Evolutionary conservation across 2,888 invertebrate genomes (phyloP).

Genomic region (Clistopyga incitator): DNA sequence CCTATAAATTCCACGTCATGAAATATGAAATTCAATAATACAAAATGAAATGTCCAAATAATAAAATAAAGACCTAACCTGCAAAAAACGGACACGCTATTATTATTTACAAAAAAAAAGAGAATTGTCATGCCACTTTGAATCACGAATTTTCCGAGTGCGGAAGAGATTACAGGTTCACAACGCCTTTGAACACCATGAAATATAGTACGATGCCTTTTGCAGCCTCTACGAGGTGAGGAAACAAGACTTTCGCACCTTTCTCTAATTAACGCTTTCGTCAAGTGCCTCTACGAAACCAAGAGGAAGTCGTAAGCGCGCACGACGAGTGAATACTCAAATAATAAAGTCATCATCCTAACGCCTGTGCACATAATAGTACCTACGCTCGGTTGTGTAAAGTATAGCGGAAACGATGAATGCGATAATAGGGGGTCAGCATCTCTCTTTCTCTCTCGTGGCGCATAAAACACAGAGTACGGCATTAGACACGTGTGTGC

Average conservation of each 20-base stretch:
- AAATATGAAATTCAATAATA: too few relatives aligned
- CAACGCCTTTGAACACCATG: slow-evolving; percentile 12
- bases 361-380: background rate
- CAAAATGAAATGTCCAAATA: too few relatives aligned
- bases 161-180: slow-evolving; percentile 30
- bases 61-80: too few relatives aligned
- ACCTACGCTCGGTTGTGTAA: background rate
- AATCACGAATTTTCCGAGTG: background rate
- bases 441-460: slow-evolving; percentile 18
- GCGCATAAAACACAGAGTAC: background rate
- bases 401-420: slow-evolving; percentile 8
- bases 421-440: slow-evolving; percentile 20
- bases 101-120: background rate
- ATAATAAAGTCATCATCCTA: slow-evolving; percentile 5
- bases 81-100: background rate
- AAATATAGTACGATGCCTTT: slow-evolving; percentile 7
- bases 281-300: background rate
- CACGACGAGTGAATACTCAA: slow-evolving; percentile 9
- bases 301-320: background rate
- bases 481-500: slow-evolving; percentile 37
- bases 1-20: too few relatives aligned
- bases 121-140: background rate
- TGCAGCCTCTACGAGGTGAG: background rate
- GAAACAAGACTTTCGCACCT: slow-evolving; percentile 43
- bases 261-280: slow-evolving; percentile 39